A percentile compares a stretch with the other conserved stretches of the same genome.
Evolutionary conservation across 2,888 invertebrate genomes (phyloP).

Genomic region (Brachypterus glaber): DNA sequence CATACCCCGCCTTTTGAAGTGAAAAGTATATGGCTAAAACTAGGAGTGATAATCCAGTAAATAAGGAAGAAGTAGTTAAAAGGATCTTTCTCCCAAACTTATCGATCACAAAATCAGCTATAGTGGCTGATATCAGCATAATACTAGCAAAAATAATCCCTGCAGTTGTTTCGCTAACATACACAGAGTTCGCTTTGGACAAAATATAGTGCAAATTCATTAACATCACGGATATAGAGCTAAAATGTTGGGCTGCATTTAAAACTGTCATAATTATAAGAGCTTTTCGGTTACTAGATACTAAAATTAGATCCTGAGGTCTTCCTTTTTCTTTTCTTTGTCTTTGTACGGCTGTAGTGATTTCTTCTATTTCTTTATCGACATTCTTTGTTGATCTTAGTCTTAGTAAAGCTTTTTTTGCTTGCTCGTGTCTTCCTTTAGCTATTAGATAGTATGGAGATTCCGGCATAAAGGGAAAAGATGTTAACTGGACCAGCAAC

Average conservation of each 20-base stretch:
- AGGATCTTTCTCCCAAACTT: constrained; percentile 34
- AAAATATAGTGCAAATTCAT: constrained; percentile 38
- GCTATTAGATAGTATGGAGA: constrained; percentile 35
- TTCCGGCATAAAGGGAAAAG: constrained; percentile 32
- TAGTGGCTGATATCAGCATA: constrained; percentile 32
- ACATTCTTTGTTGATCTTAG: constrained; percentile 28
- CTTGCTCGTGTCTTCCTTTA: constrained; percentile 32
- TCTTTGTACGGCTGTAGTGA: constrained; percentile 32
- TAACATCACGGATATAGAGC: constrained; percentile 37
- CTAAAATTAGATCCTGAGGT: constrained; percentile 33
- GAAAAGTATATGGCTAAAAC: constrained; percentile 33
- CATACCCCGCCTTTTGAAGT: constrained; percentile 26
- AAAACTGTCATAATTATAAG: constrained; percentile 35
- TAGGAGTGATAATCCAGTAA: constrained; percentile 32
- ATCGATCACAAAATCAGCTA: constrained; percentile 33
- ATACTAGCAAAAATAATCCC: constrained; percentile 34
- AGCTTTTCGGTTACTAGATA: constrained; percentile 36
- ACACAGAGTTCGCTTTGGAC: constrained; percentile 29
- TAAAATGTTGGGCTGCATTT: constrained; percentile 36
- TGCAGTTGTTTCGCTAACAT: constrained; percentile 25
- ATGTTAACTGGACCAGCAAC: constrained; percentile 31
- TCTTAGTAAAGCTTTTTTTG: constrained; percentile 28
- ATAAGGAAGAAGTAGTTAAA: constrained; percentile 29
- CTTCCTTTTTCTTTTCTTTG: constrained; percentile 34
- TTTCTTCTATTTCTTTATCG: constrained; percentile 34